Evolutionary conservation across 2,797 vertebrate genomes (phyloP), one percentile per base, ranked within the genome.

Genomic region (Melanogrammus aeglefinus): DNA sequence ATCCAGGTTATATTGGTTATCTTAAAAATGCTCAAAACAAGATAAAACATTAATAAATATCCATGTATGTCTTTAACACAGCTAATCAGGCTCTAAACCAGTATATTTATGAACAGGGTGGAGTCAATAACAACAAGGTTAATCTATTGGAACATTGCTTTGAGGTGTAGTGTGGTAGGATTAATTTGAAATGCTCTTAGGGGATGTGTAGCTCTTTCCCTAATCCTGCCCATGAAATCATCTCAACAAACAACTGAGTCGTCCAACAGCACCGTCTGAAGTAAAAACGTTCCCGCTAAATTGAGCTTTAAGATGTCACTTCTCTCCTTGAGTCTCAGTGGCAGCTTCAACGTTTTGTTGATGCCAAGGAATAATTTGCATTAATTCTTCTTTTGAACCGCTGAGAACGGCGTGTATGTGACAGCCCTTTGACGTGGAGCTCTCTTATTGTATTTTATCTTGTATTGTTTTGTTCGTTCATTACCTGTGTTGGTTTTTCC

Each of bases 381-480:
- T 69, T 24, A 27, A 27, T 27, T 69, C 63, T 69, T n/a, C 0
- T 69, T 69, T 3, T 10, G 63, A 27, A 12, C 63, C 9, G 63
- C 38, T 73, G 24, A 72, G 38, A 75, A 78, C 79, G 41, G 70
- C 76, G 51, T 79, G 33, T 72, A 29, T 85, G 78, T 75, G 71
- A 82, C 81, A 69, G 3, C 36, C 76, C 27, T 76, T 51, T 36
- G 69, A 73, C 36, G 12, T 74, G 76, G 76, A 44, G 79, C 83
- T 85, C 72, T 74, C 81, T 72, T 38, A 78, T 84, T 3, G 41
- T 51, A 47, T 79, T 78, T 82, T 78, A 80, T 82, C 33, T 70
- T 79, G 47, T 63, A 24, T 71, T 29, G 21, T 18, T 76, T 84
- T 14, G 72, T 4, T 57, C 84, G 72, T 4, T 57, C 85, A 78